Evolutionary conservation across 2,888 invertebrate species (phyloP), one percentile per base, ranked within the genome.

Genomic region (Heliconius erato): DNA sequence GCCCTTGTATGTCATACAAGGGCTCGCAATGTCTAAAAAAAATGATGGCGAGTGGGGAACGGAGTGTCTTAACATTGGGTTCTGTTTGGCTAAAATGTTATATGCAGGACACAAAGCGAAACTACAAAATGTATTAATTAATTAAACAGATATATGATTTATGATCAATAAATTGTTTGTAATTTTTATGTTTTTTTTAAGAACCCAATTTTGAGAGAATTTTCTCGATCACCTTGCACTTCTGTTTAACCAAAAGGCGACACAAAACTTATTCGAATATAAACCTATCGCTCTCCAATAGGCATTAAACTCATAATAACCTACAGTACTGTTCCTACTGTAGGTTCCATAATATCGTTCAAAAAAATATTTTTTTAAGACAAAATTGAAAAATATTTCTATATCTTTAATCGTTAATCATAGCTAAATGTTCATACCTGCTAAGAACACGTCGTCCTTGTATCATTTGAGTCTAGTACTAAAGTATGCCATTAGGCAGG

Each of bases 401-500:
- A 12, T 32, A 32, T 54, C 32, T 32, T 32, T 59, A 44, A 6
- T 44, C 11, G 65, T 40, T 44, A 67, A 78, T 63, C 44, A n/a
- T 72, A 71, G 28, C 32, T 28, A 71, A 65, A 82, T 40, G 7
- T 74, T 44, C 14, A 44, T 23, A 76, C 32, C 74, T 26, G 63
- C 63, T 35, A 35, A 32, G 76, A 76, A 80, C 81, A 79, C n/a
- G 84, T 83, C 78, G 84, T 84, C 84, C 84, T 85, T 85, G 84
- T 82, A 35, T 74, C 69, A 79, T 71, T 74, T 82, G 79, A 69
- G 74, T 83, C 81, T 83, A 80, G 83, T 81, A 83, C 74, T 84
- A 76, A 79, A 84, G 78, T 83, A 77, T 83, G 65, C 83, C 79
- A 84, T 84, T 83, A 81, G 79, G 68, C 83, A 78, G 81, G 84